Evolutionary conservation across 2,113 vertebrate species (phyloP).

Genomic region (Natator depressus): DNA sequence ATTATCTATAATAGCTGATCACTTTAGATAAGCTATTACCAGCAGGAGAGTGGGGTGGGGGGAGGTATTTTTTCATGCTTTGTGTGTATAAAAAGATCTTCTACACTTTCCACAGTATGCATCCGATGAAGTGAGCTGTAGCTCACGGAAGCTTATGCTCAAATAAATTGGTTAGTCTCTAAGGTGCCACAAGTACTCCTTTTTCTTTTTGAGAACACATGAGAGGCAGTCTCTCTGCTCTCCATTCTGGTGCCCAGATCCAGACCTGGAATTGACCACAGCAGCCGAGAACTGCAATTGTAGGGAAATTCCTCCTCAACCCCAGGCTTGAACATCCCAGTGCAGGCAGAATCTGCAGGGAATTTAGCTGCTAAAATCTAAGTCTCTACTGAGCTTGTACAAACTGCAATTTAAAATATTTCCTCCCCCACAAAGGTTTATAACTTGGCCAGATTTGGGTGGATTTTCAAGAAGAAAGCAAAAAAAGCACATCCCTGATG

Average conservation of each 20-base stretch:
- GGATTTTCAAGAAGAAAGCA: neutral
- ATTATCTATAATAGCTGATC: too few relatives aligned
- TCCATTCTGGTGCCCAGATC: neutral
- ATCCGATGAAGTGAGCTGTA: too few relatives aligned
- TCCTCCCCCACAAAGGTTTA: neutral
- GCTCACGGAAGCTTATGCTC: too few relatives aligned
- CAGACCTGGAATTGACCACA: neutral
- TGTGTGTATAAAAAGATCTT: too few relatives aligned
- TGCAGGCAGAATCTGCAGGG: neutral
- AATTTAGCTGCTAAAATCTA: neutral
- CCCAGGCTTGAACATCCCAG: neutral
- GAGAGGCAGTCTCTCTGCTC: neutral
- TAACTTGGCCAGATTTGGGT: neutral
- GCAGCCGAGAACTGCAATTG: neutral
- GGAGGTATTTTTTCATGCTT: too few relatives aligned
- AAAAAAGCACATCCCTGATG: constrained; percentile 4
- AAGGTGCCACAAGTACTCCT: too few relatives aligned
- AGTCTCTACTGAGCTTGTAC: neutral
- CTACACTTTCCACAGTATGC: too few relatives aligned
- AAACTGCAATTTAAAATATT: neutral
- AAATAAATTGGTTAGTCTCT: too few relatives aligned
- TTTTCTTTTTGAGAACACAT: neutral
- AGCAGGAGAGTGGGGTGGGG: too few relatives aligned
- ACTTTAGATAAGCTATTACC: too few relatives aligned
- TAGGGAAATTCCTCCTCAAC: neutral